These are phyloP conservation scores for Arenaria interpres DNA, from an alignment of 2,113 vertebrate species.

Conservation along the genomic window DNA sequence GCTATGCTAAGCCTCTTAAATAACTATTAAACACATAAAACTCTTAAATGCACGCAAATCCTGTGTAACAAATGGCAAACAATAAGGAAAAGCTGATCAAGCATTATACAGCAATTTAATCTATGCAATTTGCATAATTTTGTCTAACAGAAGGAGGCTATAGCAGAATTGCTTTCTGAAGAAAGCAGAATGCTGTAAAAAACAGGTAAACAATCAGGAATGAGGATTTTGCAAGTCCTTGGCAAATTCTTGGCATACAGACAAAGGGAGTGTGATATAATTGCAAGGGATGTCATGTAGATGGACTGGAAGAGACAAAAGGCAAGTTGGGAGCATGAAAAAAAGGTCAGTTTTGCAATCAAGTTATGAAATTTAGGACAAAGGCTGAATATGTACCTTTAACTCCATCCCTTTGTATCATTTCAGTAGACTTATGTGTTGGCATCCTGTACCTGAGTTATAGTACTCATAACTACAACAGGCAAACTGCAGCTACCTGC, in stretches of 20 bases:
- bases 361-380: not conserved
- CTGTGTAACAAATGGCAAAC: slow-evolving; percentile 55
- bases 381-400: not conserved
- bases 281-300: not conserved
- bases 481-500: not conserved
- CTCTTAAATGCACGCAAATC: slow-evolving; percentile 61
- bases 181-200: not conserved
- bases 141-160: not conserved
- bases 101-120: slow-evolving; percentile 49
- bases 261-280: not conserved
- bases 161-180: not conserved
- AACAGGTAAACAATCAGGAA: not conserved
- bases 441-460: not conserved
- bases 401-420: not conserved
- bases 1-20: slow-evolving; percentile 65
- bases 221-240: not conserved
- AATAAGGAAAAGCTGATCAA: slow-evolving; percentile 61
- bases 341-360: not conserved
- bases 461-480: fast-evolving
- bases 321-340: not conserved
- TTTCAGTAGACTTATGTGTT: not conserved
- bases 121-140: slow-evolving; percentile 44
- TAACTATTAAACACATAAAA: slow-evolving; percentile 65
- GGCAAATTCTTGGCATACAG: not conserved
- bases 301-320: not conserved